Evolutionary conservation across 2,113 vertebrate genomes (phyloP).

Genomic region (Apus apus): DNA sequence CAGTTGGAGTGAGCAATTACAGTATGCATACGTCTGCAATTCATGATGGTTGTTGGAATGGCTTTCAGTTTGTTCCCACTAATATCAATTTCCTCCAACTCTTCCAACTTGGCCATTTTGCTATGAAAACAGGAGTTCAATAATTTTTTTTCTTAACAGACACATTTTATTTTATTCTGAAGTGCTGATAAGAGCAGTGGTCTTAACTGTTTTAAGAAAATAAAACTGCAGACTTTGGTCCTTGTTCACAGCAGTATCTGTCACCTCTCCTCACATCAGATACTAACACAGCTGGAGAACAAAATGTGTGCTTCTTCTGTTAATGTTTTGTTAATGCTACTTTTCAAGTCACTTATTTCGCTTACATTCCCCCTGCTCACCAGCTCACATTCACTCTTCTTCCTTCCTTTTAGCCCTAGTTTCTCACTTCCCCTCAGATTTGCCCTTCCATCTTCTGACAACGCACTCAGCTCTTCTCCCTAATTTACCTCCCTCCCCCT

Average conservation of each 20-base stretch:
- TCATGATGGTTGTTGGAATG: constrained; percentile 95
- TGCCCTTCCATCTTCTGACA: background rate
- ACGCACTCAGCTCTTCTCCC: background rate
- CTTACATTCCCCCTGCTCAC: background rate
- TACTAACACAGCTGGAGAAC: background rate
- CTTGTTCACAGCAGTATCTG: background rate
- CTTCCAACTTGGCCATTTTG: constrained; percentile 99
- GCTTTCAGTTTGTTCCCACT: constrained; percentile 97
- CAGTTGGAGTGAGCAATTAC: constrained; percentile 95
- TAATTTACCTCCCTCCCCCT: background rate
- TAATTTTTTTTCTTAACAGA: background rate
- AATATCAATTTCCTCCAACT: constrained; percentile 95
- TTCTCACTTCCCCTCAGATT: background rate
- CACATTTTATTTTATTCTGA: background rate
- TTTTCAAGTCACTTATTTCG: background rate
- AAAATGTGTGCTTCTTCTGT: background rate
- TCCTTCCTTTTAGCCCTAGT: background rate
- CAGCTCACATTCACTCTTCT: background rate
- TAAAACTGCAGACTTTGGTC: background rate
- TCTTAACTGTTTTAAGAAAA: constrained; percentile 11
- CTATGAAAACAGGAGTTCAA: constrained; percentile 68
- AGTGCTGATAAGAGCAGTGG: background rate
- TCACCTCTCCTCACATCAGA: background rate
- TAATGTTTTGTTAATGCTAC: background rate
- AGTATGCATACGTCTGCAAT: constrained; percentile 93